Conservation (phyloP, 1,140 invertebrate species). For the Hestina assimilis region DNA sequence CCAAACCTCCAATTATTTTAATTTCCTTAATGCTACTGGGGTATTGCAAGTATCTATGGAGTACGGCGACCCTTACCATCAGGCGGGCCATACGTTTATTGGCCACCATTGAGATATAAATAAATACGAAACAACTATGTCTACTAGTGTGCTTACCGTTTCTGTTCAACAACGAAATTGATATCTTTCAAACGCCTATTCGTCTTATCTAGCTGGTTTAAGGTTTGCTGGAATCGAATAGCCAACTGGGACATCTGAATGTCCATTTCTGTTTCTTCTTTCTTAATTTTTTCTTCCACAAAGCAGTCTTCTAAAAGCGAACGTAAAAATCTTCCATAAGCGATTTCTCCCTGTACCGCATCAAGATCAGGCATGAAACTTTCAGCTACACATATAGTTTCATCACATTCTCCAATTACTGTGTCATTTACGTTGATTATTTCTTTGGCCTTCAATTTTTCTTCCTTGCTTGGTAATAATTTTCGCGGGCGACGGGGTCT, state of each 20-base stretch:
- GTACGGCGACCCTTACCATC: too few relatives aligned
- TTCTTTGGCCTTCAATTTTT: slow-evolving; percentile 14
- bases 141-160: slow-evolving; percentile 47
- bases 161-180: slow-evolving; percentile 66
- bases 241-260: slow-evolving; percentile 60
- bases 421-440: slow-evolving; percentile 39
- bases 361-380: slow-evolving; percentile 41
- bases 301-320: slow-evolving; percentile 59
- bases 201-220: slow-evolving; percentile 60
- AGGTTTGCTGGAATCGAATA: slow-evolving; percentile 56
- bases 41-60: too few relatives aligned
- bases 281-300: slow-evolving; percentile 57
- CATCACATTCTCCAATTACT: slow-evolving; percentile 34
- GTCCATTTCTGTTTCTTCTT: slow-evolving; percentile 60
- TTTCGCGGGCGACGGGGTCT: slow-evolving; percentile 36
- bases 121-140: too few relatives aligned
- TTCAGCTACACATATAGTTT: slow-evolving; percentile 41
- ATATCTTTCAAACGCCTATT: slow-evolving; percentile 61
- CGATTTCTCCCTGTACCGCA: slow-evolving; percentile 41
- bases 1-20: too few relatives aligned
- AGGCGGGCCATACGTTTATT: too few relatives aligned
- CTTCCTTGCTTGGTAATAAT: slow-evolving; percentile 29
- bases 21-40: too few relatives aligned
- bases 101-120: too few relatives aligned
- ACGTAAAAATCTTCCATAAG: slow-evolving; percentile 55